Base-by-base conservation (phyloP, 2,888 invertebrate species). In the Lepidochrysops patricia region DNA sequence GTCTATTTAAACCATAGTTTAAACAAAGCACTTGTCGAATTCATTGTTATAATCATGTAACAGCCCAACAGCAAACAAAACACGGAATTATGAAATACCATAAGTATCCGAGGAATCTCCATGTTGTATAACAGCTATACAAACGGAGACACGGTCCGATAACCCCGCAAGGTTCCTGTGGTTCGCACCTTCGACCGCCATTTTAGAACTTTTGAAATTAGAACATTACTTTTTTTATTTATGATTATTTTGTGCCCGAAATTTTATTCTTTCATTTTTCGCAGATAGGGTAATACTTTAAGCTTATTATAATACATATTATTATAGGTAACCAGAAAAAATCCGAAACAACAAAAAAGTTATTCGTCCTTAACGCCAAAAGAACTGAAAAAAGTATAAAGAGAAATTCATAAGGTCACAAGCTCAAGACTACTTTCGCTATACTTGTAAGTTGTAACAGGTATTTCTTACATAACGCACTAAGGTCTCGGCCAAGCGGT, bases 141-240 rank as follows among this genome's bases (percentile, higher is more conserved):
- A 58, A 52, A 58, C 58, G 58, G 58, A 58, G 29, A 23, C 15
- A 58, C 50, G 58, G 50, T 58, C 58, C 58, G 58, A 19, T 32
- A 32, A 54, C 54, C 54, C 48, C 48, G 48, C 43, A 43, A 43
- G 43, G 43, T 43, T n/a, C n/a, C n/a, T n/a, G n/a, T n/a, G n/a
- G n/a, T n/a, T 43, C 29, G 7, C 9, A 29, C 29, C 5, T 29
- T 29, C 19, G 1, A 43, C 13, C 43, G 43, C 43, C 43, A 43
- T 43, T 43, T 43, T 43, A 9, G 43, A 43, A 23, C 43, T 9
- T 43, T 43, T 43, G 43, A 19, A 43, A 43, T 43, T 23, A 23
- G 19, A 43, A 43, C 43, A 9, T 1, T 19, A 9, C 9, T 43
- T 43, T 43, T 43, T 37, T 37, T 37, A n/a, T n/a, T n/a, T n/a